phyloP scores from a whole-genome alignment of 1,140 invertebrate genomes.

The Manduca sexta region DNA sequence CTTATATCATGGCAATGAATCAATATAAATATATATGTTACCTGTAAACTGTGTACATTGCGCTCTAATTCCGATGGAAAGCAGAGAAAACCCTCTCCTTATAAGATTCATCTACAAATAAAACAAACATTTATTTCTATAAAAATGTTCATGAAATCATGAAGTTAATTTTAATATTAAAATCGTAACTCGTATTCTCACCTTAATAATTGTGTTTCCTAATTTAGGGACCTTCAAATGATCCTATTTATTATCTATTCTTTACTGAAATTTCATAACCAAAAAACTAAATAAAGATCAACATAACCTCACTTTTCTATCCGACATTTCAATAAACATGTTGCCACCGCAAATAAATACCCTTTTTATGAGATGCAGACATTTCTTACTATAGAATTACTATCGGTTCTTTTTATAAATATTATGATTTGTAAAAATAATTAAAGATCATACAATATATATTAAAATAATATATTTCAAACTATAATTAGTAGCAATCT shows the following conservation, averaged over 20 bases:
- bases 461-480: too few relatives aligned
- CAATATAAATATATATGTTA: slow-evolving; percentile 14
- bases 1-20: too few relatives aligned
- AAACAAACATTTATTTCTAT: slow-evolving; percentile 1
- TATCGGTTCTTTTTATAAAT: too few relatives aligned
- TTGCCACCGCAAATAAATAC: neutral
- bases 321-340: slow-evolving; percentile 1
- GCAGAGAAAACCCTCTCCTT: slow-evolving; percentile 43
- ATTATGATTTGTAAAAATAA: too few relatives aligned
- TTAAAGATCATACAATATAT: too few relatives aligned
- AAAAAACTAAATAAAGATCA: neutral
- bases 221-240: neutral
- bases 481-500: too few relatives aligned
- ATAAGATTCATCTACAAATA: slow-evolving; percentile 56
- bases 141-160: neutral
- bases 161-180: neutral
- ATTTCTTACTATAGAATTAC: too few relatives aligned
- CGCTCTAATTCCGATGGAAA: slow-evolving; percentile 37
- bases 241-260: neutral
- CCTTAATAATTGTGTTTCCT: neutral
- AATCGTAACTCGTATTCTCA: neutral
- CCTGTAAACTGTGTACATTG: slow-evolving; percentile 34
- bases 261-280: neutral
- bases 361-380: too few relatives aligned
- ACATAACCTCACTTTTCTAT: slow-evolving; percentile 8